These are phyloP conservation scores for Pempheris klunzingeri DNA, from an alignment of 2,797 vertebrate species.

Conservation along the genomic window DNA sequence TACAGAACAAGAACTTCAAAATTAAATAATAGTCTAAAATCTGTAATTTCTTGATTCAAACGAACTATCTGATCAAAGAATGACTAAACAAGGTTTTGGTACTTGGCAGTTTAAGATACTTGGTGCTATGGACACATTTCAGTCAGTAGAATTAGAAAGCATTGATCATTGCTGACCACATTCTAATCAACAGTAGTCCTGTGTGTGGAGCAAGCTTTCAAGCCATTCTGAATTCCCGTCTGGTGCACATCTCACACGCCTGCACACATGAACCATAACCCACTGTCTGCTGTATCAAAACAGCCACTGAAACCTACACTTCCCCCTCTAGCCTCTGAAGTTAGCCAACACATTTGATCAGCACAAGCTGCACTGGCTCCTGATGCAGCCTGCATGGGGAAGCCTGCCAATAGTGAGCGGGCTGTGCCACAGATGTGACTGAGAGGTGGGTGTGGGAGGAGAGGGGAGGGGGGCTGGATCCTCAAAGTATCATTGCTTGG, in stretches of 20 bases:
- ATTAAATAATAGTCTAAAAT: background rate
- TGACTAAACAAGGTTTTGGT: background rate
- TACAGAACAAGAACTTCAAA: background rate
- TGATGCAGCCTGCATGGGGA: slow-evolving; percentile 34
- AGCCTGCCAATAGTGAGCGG: slow-evolving; percentile 70
- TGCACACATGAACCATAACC: slow-evolving; percentile 62
- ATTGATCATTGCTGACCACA: slow-evolving; percentile 34
- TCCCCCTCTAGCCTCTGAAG: slow-evolving; percentile 55
- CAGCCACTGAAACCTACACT: slow-evolving; percentile 67
- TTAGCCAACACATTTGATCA: slow-evolving; percentile 51
- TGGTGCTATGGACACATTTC: background rate
- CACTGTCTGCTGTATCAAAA: slow-evolving; percentile 65
- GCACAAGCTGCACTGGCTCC: slow-evolving; percentile 29
- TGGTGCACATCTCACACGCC: slow-evolving; percentile 56
- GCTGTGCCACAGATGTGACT: slow-evolving; percentile 62
- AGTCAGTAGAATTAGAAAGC: slow-evolving; percentile 41
- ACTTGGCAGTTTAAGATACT: no score
- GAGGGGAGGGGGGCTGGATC: background rate
- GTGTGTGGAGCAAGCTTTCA: slow-evolving; percentile 40
- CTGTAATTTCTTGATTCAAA: background rate
- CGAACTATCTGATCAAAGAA: background rate
- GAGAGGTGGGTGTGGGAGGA: slow-evolving; percentile 5
- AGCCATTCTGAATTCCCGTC: slow-evolving; percentile 65
- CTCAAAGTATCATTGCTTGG: slow-evolving; percentile 9
- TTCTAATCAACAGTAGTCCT: slow-evolving; percentile 36